phyloP scores from a whole-genome alignment of 2,888 invertebrate genomes.

The Hypolimnas misippus region DNA sequence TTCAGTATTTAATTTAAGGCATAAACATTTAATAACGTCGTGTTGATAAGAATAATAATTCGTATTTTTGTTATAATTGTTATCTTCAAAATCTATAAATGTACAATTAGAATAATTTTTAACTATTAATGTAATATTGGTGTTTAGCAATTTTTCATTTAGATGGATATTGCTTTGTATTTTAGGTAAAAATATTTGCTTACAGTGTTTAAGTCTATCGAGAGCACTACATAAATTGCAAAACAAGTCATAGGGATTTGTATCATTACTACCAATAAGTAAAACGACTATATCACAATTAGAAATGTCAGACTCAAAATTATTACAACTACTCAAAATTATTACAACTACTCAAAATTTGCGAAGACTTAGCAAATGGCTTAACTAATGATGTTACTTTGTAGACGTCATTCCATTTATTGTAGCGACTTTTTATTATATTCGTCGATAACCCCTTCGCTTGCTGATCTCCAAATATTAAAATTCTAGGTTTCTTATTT shows the following conservation, averaged over 20 bases:
- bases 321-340: background rate
- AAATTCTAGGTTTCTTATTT: background rate
- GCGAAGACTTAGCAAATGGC: too few species aligned
- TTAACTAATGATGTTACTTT: background rate
- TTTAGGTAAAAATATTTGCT: background rate
- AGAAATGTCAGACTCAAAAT: background rate
- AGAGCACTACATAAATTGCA: background rate
- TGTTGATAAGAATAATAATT: background rate
- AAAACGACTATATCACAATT: conserved; percentile 1
- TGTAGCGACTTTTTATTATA: background rate
- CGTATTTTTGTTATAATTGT: background rate
- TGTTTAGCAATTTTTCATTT: too few species aligned
- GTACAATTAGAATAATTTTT: background rate
- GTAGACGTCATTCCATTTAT: background rate
- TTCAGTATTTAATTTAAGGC: conserved; percentile 8
- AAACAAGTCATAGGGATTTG: too few species aligned
- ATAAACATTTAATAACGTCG: background rate
- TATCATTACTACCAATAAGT: conserved; percentile 5
- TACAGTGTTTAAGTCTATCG: too few species aligned
- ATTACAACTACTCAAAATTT: too few species aligned
- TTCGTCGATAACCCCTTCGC: background rate
- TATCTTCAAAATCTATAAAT: background rate
- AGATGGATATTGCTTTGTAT: background rate
- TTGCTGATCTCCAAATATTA: background rate
- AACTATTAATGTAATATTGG: too few species aligned